Percentiles rank a stretch among this genome's conserved stretches.
Conservation (phyloP, 2,797 vertebrate genomes). For the Etheostoma perlongum region DNA sequence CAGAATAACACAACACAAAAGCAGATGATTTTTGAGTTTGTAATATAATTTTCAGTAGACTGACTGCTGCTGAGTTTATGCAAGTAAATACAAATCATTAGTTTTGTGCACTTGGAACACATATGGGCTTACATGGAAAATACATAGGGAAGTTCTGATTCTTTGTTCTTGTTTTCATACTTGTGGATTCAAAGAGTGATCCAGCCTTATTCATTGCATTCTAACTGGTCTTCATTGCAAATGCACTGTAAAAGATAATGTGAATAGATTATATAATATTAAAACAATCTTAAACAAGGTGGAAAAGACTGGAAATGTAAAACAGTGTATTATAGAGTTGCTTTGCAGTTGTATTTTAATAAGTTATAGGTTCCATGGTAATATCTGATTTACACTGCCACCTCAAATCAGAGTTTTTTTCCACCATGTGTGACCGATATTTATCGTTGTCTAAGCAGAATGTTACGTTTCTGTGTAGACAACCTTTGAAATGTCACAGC, state of each 20-base stretch:
- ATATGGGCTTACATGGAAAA: conserved; percentile 51
- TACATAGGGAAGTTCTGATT: conserved; percentile 50
- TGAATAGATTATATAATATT: conserved; percentile 67
- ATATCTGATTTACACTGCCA: conserved; percentile 68
- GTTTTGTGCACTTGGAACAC: conserved; percentile 66
- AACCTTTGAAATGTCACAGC: conserved; percentile 28
- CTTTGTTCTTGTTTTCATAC: conserved; percentile 65
- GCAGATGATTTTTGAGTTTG: conserved; percentile 52
- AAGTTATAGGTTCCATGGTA: conserved; percentile 43
- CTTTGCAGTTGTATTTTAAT: conserved; percentile 47
- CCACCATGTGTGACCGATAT: conserved; percentile 30
- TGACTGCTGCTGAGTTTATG: conserved; percentile 80
- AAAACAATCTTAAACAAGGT: conserved; percentile 68
- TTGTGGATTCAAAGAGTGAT: conserved; percentile 72
- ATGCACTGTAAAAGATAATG: conserved; percentile 73
- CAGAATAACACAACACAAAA: conserved; percentile 38
- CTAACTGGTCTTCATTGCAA: conserved; percentile 58
- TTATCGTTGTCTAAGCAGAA: conserved; percentile 31
- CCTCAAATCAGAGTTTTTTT: conserved; percentile 44
- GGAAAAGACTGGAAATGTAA: conserved; percentile 55
- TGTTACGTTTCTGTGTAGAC: conserved; percentile 25
- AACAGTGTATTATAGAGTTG: conserved; percentile 49
- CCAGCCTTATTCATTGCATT: conserved; percentile 74
- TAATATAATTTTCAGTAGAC: conserved; percentile 53
- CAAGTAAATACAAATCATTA: conserved; percentile 76